These are phyloP conservation scores for Archips crataeganus DNA, from an alignment of 2,888 invertebrate species.

Conservation along the genomic window DNA sequence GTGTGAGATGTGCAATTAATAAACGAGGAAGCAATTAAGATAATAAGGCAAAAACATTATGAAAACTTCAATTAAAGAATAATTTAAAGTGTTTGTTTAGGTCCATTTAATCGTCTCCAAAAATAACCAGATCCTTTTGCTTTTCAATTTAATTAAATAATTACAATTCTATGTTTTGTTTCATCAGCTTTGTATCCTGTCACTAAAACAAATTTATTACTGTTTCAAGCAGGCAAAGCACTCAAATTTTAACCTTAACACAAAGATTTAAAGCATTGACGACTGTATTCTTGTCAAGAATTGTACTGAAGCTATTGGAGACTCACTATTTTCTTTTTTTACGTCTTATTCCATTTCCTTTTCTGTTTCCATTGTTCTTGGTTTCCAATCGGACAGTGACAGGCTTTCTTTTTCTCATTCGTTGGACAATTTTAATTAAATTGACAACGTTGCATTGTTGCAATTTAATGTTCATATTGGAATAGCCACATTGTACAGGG, in stretches of 20 bases:
- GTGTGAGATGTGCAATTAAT: no score
- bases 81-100: no score
- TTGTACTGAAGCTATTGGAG: background rate
- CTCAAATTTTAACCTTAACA: background rate
- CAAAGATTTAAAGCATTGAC: background rate
- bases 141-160: background rate
- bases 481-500: no score
- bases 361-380: background rate
- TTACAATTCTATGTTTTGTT: background rate
- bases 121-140: no score
- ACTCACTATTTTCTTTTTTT: background rate
- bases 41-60: no score
- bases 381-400: constrained; percentile 1
- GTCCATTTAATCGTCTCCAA: no score
- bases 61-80: no score
- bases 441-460: background rate
- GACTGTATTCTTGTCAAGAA: background rate
- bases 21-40: no score
- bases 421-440: constrained; percentile 6
- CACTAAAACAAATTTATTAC: background rate
- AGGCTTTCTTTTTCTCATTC: background rate
- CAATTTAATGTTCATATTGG: background rate
- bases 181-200: background rate
- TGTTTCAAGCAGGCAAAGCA: no score
- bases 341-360: background rate